These are phyloP conservation scores for Smithornis capensis DNA, from an alignment of 2,113 vertebrate genomes.

Conservation along the genomic window DNA sequence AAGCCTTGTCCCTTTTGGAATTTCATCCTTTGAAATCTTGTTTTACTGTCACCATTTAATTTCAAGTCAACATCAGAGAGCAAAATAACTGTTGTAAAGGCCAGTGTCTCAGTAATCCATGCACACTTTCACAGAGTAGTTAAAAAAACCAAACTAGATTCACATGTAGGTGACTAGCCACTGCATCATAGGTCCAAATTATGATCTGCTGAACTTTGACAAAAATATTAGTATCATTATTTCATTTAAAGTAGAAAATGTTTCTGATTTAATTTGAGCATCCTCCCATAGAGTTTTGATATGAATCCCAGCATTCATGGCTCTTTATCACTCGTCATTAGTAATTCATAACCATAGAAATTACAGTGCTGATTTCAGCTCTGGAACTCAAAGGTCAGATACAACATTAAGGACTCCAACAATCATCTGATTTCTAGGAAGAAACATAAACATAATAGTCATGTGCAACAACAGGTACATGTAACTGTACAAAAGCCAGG, in stretches of 20 bases:
- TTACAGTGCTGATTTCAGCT: background rate
- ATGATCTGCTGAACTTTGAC: background rate
- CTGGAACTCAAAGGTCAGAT: background rate
- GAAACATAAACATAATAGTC: background rate
- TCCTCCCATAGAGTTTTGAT: background rate
- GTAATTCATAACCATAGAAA: background rate
- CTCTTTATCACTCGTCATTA: background rate
- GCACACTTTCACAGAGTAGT: background rate
- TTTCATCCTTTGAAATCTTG: background rate
- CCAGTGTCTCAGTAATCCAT: background rate
- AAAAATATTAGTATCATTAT: background rate
- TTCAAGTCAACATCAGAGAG: background rate
- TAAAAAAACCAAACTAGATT: background rate
- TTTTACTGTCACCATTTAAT: background rate
- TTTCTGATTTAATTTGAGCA: background rate
- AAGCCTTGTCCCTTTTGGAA: background rate
- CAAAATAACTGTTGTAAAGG: background rate
- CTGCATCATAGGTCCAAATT: background rate
- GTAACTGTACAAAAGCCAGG: background rate
- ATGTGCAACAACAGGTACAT: background rate
- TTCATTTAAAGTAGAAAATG: background rate
- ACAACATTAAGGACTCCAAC: background rate
- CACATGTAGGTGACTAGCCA: background rate
- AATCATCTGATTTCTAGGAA: background rate
- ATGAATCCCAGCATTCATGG: background rate